Evolutionary conservation across 2,113 vertebrate genomes (phyloP).

Genomic region (Brachyistius frenatus): DNA sequence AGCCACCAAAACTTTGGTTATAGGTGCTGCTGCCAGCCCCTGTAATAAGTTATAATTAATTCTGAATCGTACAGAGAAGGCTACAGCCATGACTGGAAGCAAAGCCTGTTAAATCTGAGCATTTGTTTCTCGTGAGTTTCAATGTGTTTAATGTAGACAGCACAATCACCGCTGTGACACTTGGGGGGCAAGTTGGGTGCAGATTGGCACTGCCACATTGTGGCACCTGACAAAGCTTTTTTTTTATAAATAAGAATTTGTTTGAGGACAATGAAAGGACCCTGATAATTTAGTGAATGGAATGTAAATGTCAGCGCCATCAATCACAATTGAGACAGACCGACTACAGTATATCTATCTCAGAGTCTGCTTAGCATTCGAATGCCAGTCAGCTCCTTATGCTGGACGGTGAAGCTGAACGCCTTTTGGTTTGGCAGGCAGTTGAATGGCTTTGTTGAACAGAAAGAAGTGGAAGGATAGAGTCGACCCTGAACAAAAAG

Average conservation of each 20-base stretch:
- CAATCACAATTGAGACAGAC: constrained; percentile 82
- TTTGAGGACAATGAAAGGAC: constrained; percentile 84
- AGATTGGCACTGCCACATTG: constrained; percentile 57
- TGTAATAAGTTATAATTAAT: constrained; percentile 45
- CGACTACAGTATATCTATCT: constrained; percentile 63
- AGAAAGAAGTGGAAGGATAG: constrained; percentile 10
- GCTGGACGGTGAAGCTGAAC: constrained; percentile 61
- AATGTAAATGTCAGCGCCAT: constrained; percentile 87
- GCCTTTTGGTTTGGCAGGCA: constrained; percentile 45
- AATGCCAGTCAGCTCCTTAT: constrained; percentile 62
- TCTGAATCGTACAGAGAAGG: constrained; percentile 38
- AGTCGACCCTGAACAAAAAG: constrained; percentile 26
- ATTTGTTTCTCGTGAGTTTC: constrained; percentile 43
- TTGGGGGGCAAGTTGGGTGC: constrained; percentile 39
- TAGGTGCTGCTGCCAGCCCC: constrained; percentile 29
- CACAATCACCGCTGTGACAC: constrained; percentile 59
- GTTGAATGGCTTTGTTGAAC: constrained; percentile 52
- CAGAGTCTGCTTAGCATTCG: constrained; percentile 78
- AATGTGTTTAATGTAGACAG: constrained; percentile 57
- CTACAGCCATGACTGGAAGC: constrained; percentile 41
- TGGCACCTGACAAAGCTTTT: constrained; percentile 83
- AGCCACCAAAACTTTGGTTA: constrained; percentile 9
- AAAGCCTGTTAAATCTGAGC: constrained; percentile 34
- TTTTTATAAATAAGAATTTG: constrained; percentile 86
- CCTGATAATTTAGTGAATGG: constrained; percentile 83